These are phyloP conservation scores for Yponomeuta evonymella DNA, from an alignment of 2,888 invertebrate species.

Conservation along the genomic window DNA sequence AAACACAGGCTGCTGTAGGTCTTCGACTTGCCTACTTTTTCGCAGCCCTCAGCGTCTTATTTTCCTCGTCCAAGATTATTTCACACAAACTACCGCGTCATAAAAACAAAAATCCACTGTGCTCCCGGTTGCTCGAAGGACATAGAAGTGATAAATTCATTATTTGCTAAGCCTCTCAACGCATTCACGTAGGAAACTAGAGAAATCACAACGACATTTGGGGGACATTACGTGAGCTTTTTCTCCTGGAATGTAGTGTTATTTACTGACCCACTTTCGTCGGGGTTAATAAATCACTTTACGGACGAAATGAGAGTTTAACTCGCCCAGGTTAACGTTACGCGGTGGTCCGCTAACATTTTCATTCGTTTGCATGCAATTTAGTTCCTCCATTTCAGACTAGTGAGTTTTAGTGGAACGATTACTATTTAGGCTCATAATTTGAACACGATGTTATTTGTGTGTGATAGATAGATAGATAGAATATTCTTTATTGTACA, in stretches of 20 bases:
- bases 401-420: not conserved
- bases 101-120: not conserved
- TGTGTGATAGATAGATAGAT: too few species aligned
- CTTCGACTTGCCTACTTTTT: not conserved
- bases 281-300: not conserved
- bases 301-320: not conserved
- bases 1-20: not conserved
- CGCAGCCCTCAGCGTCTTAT: not conserved
- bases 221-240: not conserved
- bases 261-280: not conserved
- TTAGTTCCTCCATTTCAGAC: not conserved
- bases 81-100: not conserved
- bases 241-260: not conserved
- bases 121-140: not conserved
- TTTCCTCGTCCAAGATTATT: not conserved
- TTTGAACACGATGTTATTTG: too few species aligned
- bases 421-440: too few species aligned
- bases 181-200: not conserved
- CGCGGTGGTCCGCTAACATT: not conserved
- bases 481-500: too few species aligned
- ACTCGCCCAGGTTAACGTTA: not conserved
- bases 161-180: conserved; percentile 8
- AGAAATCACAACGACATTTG: not conserved
- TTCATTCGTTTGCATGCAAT: not conserved
- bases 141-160: conserved; percentile 2